A percentile compares a stretch with the other conserved stretches of the same genome.
phyloP scores from a whole-genome alignment of 1,140 invertebrate genomes.

The Archegozetes longisetosus region DNA sequence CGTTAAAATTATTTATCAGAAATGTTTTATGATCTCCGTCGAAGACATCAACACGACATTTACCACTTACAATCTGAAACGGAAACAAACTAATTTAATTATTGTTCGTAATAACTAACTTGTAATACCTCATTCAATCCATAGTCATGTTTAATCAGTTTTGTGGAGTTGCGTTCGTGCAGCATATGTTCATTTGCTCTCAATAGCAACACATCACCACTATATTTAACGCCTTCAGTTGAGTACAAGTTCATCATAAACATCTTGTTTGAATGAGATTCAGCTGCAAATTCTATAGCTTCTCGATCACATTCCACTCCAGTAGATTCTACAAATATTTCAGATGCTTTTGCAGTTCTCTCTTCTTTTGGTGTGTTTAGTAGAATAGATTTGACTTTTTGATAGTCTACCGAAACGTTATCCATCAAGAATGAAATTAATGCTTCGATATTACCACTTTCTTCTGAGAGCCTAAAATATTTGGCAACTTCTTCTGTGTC shows the following conservation, averaged over 20 bases:
- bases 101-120: too few species aligned
- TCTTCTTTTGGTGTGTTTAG: neutral
- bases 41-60: slow-evolving; percentile 46
- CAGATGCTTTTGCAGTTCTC: neutral
- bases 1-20: slow-evolving; percentile 27
- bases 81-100: neutral
- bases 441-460: slow-evolving; percentile 5
- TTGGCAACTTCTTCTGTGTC: slow-evolving; percentile 1
- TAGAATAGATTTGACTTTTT: slow-evolving; percentile 2
- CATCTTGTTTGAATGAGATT: slow-evolving; percentile 13
- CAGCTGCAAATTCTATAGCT: neutral
- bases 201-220: slow-evolving; percentile 8
- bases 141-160: slow-evolving; percentile 63
- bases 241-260: slow-evolving; percentile 6
- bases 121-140: slow-evolving; percentile 54
- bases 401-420: slow-evolving; percentile 1
- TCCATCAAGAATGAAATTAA: neutral
- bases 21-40: slow-evolving; percentile 63
- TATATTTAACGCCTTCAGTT: neutral
- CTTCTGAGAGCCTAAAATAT: slow-evolving; percentile 1
- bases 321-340: slow-evolving; percentile 2
- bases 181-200: slow-evolving; percentile 6
- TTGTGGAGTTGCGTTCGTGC: too few species aligned
- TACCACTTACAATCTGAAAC: slow-evolving; percentile 14
- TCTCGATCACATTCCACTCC: slow-evolving; percentile 1